These are phyloP conservation scores for Rhineura floridana DNA, from an alignment of 2,113 vertebrate genomes.

Conservation along the genomic window DNA sequence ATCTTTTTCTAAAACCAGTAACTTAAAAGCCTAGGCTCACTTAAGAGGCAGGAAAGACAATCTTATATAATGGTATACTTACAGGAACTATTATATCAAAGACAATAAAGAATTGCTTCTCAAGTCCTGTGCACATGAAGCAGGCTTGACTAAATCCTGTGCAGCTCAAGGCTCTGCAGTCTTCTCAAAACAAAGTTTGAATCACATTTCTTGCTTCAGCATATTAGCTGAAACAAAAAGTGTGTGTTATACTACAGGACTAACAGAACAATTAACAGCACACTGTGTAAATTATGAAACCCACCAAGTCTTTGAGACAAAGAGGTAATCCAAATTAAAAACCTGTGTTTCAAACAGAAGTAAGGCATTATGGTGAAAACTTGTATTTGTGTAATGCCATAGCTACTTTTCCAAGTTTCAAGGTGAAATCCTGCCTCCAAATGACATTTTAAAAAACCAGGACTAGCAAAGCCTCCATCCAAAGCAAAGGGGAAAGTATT, in stretches of 20 bases:
- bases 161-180: background rate
- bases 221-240: background rate
- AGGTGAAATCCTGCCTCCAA: background rate
- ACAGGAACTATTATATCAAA: background rate
- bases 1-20: background rate
- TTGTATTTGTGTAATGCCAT: background rate
- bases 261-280: background rate
- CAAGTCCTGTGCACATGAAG: background rate
- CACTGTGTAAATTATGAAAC: background rate
- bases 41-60: background rate
- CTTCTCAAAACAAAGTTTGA: background rate
- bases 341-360: background rate
- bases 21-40: background rate
- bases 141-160: no score
- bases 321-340: background rate
- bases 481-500: background rate
- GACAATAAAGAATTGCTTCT: background rate
- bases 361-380: background rate
- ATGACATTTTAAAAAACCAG: background rate
- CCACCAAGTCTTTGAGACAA: background rate
- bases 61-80: no score
- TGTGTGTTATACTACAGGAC: background rate
- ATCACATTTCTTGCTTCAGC: background rate
- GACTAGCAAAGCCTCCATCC: background rate
- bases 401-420: background rate